Evolutionary conservation across 92 coral and sea anemone genomes (phyloP).

Genomic region (Palythoa heliodiscus): DNA sequence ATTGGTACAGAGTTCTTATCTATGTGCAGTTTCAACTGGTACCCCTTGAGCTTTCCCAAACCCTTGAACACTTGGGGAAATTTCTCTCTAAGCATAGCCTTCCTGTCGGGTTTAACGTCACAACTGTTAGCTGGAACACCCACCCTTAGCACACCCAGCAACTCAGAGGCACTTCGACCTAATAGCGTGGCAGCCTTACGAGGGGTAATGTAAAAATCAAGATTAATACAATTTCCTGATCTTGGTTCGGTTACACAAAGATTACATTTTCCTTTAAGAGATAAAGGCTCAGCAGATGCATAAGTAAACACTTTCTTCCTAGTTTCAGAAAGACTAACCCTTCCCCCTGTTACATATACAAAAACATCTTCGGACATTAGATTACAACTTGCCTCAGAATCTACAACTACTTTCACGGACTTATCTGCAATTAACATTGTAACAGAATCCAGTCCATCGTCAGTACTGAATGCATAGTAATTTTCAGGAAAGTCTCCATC

Average conservation of each 20-base stretch:
- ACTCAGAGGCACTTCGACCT: slow-evolving; percentile 34
- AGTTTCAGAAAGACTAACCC: neutral
- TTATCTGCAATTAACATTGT: no score
- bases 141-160: slow-evolving; percentile 9
- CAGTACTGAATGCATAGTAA: slow-evolving; percentile 42
- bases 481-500: slow-evolving; percentile 11
- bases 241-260: slow-evolving; percentile 14
- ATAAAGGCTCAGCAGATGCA: slow-evolving; percentile 10
- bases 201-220: slow-evolving; percentile 24
- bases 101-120: no score
- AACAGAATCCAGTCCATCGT: slow-evolving; percentile 25
- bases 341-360: neutral
- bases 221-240: slow-evolving; percentile 2
- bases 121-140: neutral
- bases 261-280: slow-evolving; percentile 29
- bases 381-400: no score
- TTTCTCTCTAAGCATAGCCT: no score
- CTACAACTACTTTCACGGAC: no score
- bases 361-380: neutral
- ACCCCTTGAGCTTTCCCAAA: no score
- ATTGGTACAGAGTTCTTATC: no score
- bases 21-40: no score
- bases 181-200: slow-evolving; percentile 44
- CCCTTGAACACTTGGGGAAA: no score
- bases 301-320: slow-evolving; percentile 23